phyloP scores from a whole-genome alignment of 1,140 invertebrate genomes.

The Stegodyphus dumicola region DNA sequence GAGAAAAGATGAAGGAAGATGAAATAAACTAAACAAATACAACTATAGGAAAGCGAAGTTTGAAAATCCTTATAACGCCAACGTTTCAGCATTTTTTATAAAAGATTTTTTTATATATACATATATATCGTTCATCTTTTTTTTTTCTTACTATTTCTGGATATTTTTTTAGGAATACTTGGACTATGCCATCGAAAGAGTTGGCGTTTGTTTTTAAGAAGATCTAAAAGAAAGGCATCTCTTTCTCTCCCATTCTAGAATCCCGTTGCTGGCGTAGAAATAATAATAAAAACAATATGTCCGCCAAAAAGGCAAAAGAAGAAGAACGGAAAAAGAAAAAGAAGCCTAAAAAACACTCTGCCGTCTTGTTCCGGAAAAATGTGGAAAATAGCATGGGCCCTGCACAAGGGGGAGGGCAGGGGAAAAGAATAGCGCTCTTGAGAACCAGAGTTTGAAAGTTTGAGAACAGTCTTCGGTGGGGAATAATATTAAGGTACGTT shows the following conservation, averaged over 20 bases:
- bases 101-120: too few species aligned
- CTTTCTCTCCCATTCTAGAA: neutral
- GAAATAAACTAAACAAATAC: constrained; percentile 15
- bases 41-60: constrained; percentile 33
- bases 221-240: neutral
- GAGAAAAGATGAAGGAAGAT: constrained; percentile 27
- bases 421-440: constrained; percentile 39
- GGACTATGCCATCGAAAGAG: constrained; percentile 5
- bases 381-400: constrained; percentile 22
- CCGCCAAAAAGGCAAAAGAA: constrained; percentile 1
- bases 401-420: neutral
- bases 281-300: constrained; percentile 56
- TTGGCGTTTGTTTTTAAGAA: constrained; percentile 43
- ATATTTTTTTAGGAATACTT: neutral
- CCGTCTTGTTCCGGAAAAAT: constrained; percentile 47
- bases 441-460: constrained; percentile 44
- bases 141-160: constrained; percentile 1
- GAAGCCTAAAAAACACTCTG: constrained; percentile 12
- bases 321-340: constrained; percentile 6
- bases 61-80: constrained; percentile 54
- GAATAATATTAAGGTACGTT: constrained; percentile 51
- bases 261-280: constrained; percentile 16
- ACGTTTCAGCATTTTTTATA: constrained; percentile 33
- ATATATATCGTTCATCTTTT: neutral
- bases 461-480: constrained; percentile 18